Evolutionary conservation across 2,797 vertebrate genomes (phyloP), one percentile per base, ranked within the genome.

Genomic region (Smutsia temminckii): DNA sequence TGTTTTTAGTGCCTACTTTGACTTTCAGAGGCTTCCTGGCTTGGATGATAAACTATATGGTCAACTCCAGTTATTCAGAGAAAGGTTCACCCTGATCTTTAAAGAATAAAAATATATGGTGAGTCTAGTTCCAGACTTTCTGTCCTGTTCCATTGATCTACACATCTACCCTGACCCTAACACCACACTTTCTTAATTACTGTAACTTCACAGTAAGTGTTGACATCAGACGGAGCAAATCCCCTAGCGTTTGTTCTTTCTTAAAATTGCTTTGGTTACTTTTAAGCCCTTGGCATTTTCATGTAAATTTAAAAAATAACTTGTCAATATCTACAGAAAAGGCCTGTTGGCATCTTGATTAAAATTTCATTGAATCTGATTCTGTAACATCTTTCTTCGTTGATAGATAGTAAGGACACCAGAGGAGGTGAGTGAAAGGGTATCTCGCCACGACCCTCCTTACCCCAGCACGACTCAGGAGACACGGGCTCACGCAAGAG

Each of bases 231-330:
- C 10, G 78, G 53, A 55, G 4, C 40, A 85, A 72, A 27, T 49
- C 53, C 23, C 42, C 12, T 79, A 57, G 46, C 17, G 51, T 83
- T 88, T 89, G 16, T 87, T 83, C 21, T 91, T 83, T 83, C 84
- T 79, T 79, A 75, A 83, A 55, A 59, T 83, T 78, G 40, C 27
- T 63, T 59, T 81, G 42, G 57, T 91, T 89, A 57, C 40, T 46
- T 90, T 59, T 78, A 53, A 63, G 59, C 34, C 29, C 23, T 94
- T 85, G 61, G 42, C 10, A 63, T 95, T 90, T 94, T 93, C 53
- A n/a, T 75, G 29, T 87, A 27, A 91, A 53, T 74, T 78, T 42
- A 20, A 78, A 78, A 69, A 83, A 46, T 89, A 89, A 57, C 21
- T 55, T 64, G 55, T 78, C 49, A n/a, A 3, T 95, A 94, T 78